Percentiles rank a stretch among this genome's conserved stretches.
These are phyloP conservation scores for Papilio gigon DNA, from an alignment of 2,888 invertebrate species.

Conservation along the genomic window DNA sequence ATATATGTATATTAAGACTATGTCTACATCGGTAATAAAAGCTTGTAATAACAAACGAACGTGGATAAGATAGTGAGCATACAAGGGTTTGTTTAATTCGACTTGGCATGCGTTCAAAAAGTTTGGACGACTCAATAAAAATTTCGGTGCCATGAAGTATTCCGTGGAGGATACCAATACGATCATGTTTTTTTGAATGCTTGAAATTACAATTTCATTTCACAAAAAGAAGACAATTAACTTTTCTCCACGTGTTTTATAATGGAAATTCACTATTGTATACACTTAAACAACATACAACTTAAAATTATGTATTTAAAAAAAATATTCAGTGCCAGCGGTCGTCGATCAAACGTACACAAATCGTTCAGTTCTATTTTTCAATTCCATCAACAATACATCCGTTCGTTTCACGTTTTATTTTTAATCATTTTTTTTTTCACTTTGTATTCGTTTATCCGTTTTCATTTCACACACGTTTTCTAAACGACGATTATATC, in stretches of 20 bases:
- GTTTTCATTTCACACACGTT: constrained; percentile 10
- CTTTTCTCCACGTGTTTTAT: neutral
- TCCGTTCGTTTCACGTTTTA: constrained; percentile 7
- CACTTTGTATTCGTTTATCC: constrained; percentile 6
- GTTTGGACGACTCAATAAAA: neutral
- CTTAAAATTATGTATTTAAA: neutral
- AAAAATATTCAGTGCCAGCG: neutral
- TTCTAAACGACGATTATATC: neutral
- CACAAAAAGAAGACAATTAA: neutral
- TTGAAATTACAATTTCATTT: no score
- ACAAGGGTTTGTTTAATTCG: neutral
- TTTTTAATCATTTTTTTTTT: neutral
- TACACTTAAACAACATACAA: no score
- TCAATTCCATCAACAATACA: constrained; percentile 28
- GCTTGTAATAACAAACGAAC: neutral
- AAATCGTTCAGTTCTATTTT: constrained; percentile 7
- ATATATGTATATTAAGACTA: no score
- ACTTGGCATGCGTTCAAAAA: neutral
- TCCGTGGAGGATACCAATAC: no score
- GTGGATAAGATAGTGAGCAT: neutral
- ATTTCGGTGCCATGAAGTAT: neutral
- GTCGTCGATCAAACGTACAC: neutral
- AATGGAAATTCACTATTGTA: no score
- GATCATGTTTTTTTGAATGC: no score
- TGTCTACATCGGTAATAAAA: neutral